A percentile compares a stretch with the other conserved stretches of the same genome.
Evolutionary conservation across 1,140 invertebrate species (phyloP).

Genomic region (Magallana angulata): DNA sequence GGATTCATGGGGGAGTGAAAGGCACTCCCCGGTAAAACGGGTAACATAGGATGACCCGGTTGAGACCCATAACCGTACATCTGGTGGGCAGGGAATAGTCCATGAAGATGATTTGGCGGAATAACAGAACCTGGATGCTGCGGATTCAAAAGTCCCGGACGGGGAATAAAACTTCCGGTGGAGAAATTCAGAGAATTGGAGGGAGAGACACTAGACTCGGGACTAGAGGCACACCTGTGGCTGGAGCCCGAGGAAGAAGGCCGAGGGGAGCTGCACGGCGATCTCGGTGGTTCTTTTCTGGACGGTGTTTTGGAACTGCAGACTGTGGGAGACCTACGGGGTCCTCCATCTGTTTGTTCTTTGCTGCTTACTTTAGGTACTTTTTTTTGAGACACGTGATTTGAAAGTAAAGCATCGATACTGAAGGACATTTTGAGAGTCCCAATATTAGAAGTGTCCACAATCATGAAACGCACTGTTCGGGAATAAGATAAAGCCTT

Average conservation of each 20-base stretch:
- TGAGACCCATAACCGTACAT: constrained; percentile 62
- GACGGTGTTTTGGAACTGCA: constrained; percentile 24
- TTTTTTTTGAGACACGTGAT: constrained; percentile 52
- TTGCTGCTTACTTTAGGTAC: constrained; percentile 32
- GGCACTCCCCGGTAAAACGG: constrained; percentile 67
- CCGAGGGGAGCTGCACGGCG: constrained; percentile 52
- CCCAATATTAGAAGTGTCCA: background rate
- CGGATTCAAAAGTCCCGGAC: constrained; percentile 71
- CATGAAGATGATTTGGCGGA: constrained; percentile 58
- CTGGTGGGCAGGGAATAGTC: constrained; percentile 64
- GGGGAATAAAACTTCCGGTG: constrained; percentile 67
- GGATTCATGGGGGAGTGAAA: constrained; percentile 75
- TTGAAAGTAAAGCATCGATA: constrained; percentile 73
- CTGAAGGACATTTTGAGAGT: constrained; percentile 66
- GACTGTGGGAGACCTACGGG: background rate
- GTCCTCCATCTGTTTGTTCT: constrained; percentile 23
- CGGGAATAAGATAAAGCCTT: background rate
- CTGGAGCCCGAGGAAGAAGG: constrained; percentile 68
- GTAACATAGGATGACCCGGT: constrained; percentile 46
- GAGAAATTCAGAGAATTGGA: constrained; percentile 53
- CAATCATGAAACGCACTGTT: constrained; percentile 13
- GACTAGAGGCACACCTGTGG: constrained; percentile 64
- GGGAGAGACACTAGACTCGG: constrained; percentile 69
- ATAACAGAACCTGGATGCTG: constrained; percentile 62
- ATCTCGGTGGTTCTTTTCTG: constrained; percentile 22